Base-by-base conservation (phyloP, 1,140 invertebrate genomes). In the Meteorus sp. region DNA sequence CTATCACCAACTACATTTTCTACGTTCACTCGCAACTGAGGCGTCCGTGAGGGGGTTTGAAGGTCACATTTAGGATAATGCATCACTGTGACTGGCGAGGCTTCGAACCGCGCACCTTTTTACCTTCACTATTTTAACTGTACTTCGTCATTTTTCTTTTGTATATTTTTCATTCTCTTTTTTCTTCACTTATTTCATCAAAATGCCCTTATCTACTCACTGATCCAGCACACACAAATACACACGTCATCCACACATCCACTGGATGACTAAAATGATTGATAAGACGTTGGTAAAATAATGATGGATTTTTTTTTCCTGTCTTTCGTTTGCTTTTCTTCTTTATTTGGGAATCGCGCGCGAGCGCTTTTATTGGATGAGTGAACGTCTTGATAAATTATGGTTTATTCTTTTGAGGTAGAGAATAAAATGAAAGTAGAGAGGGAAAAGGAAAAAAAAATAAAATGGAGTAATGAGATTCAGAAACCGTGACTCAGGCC, bases 31-130 rank as follows among this genome's bases (percentile, higher is more conserved):
- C 60, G 52, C 61, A 64, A 66, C 71, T 72, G 72, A 71, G 71
- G 65, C 56, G 68, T 62, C 69, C 39, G 22, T 13, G 64, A 57
- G 56, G 51, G 60, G 65, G 69, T 51, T 69, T 64, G 54, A 63
- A 60, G 71, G 74, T 75, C 69, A 71, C 71, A 75, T 75, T 77
- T 76, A 76, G 74, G 66, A 76, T 76, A 75, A 76, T 77, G 75
- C 75, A 76, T 69, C 72, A 76, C 73, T 76, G 73, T 76, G 73
- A 71, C 69, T 76, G 73, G 65, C 71, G 63, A 76, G 66, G 75
- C 72, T 64, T 61, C 64, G 41, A 67, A 68, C 71, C 69, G 65
- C 70, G 59, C 66, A 68, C 69, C 72, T 65, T 76, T 73, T 68
- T 62, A 65, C 63, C 65, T 69, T 63, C 61, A 62, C 51, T 48